These are phyloP conservation scores for Danio tinwini DNA, from an alignment of 2,797 vertebrate genomes.

Conservation along the genomic window DNA sequence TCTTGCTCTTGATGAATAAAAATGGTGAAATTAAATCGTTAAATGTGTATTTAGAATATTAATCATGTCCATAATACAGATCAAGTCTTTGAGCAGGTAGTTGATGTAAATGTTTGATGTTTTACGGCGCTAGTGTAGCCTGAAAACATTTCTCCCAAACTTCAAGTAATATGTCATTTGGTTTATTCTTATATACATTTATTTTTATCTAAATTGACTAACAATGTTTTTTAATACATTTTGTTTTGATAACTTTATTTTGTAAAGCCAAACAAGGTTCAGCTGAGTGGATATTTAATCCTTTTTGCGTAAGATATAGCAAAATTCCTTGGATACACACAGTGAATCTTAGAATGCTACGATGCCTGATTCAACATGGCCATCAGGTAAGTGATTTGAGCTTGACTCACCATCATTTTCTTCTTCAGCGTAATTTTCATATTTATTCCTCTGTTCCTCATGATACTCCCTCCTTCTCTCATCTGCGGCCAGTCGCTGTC, in stretches of 20 bases:
- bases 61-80: neutral
- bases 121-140: neutral
- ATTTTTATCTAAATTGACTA: too few relatives aligned
- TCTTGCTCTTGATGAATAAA: conserved; percentile 79
- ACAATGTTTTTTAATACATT: too few relatives aligned
- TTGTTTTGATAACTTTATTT: neutral
- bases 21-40: neutral
- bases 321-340: too few relatives aligned
- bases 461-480: conserved; percentile 81
- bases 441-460: conserved; percentile 80
- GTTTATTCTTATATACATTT: too few relatives aligned
- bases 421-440: conserved; percentile 84
- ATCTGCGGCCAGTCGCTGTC: conserved; percentile 79
- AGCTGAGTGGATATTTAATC: neutral
- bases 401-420: conserved; percentile 80
- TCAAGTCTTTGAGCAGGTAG: neutral
- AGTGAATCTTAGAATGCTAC: neutral
- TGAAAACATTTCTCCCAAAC: neutral
- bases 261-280: neutral
- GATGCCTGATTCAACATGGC: neutral
- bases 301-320: neutral
- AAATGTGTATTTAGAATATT: neutral
- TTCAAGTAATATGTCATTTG: too few relatives aligned
- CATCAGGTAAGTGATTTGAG: neutral
- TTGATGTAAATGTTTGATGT: neutral